Evolutionary conservation across 2,113 vertebrate species (phyloP).

Genomic region (Toxostoma redivivum): DNA sequence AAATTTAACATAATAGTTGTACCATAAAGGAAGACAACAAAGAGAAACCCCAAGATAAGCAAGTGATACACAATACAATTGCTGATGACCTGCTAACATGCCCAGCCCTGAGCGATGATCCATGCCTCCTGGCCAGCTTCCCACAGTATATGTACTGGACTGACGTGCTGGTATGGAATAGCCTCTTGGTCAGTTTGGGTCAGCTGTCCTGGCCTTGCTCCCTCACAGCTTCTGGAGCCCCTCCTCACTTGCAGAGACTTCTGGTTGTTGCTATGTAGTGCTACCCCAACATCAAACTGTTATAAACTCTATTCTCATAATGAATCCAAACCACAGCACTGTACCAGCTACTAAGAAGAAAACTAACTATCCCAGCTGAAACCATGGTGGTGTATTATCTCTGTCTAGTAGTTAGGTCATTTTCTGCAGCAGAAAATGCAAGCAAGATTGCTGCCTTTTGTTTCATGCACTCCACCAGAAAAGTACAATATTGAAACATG

Average conservation of each 20-base stretch:
- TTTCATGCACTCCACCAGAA: background rate
- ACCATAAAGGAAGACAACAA: background rate
- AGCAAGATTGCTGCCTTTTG: background rate
- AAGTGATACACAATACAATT: background rate
- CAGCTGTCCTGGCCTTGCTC: background rate
- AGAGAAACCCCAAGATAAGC: background rate
- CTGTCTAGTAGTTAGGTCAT: background rate
- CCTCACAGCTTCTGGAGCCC: fast-evolving
- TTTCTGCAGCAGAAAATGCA: background rate
- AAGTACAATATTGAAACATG: background rate
- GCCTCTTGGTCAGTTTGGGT: no score
- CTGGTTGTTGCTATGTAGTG: background rate
- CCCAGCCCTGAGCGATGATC: background rate
- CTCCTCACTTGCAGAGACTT: background rate
- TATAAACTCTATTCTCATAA: background rate
- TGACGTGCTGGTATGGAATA: background rate
- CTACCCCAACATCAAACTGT: background rate
- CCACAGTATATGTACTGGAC: background rate
- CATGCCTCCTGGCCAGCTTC: background rate
- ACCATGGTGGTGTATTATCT: background rate
- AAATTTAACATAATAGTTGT: background rate
- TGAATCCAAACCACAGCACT: background rate
- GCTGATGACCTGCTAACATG: background rate
- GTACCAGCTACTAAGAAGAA: background rate
- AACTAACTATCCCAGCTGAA: background rate